Base-by-base conservation (phyloP, 1,140 invertebrate species). In the Formica exsecta region DNA sequence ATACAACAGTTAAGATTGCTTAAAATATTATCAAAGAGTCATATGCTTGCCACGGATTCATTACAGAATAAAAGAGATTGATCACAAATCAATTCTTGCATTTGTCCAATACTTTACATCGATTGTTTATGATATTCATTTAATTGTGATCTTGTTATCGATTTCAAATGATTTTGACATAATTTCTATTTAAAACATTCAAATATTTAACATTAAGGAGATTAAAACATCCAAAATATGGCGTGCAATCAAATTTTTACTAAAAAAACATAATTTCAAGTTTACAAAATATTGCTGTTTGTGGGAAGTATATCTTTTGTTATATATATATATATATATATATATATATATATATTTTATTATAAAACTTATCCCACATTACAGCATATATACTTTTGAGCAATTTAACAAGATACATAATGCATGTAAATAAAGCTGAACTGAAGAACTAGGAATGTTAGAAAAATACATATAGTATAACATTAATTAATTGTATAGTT, bases 391-490 rank as follows among this genome's bases (percentile, higher is more conserved):
- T 44, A 77, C 22, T 36, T 85, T 85, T 79, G 61, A 13, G 32
- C 64, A 66, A 83, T 73, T 19, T 64, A 84, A 36, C 5, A 54
- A 80, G 2, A 25, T 66, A 80, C 48, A 80, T 61, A 85, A 85
- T 85, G 25, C 74, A 57, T 80, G 75, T 85, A 80, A 85, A 80
- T 80, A 80, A 81, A 8, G 61, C 62, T 25, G 19, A 73, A 70
- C 6, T 57, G 44, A 68, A 16, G 25, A 70, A 80, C 54, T 80
- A 80, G 32, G 19, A 80, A 70, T 70, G 22, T 54, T 80, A 80
- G 76, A 57, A 57, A 36, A 51, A 77, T 77, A 54, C n/a, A 44
- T 32, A 81, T 61, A 36, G 13, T 85, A 48, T 25, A 65, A 80
- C 48, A 32, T 44, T 25, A 51, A 61, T 61, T 68, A 80, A 68